Conservation (phyloP, 37 sponge, comb jelly and placozoan species). For the Diacarnus erythraeanus region DNA sequence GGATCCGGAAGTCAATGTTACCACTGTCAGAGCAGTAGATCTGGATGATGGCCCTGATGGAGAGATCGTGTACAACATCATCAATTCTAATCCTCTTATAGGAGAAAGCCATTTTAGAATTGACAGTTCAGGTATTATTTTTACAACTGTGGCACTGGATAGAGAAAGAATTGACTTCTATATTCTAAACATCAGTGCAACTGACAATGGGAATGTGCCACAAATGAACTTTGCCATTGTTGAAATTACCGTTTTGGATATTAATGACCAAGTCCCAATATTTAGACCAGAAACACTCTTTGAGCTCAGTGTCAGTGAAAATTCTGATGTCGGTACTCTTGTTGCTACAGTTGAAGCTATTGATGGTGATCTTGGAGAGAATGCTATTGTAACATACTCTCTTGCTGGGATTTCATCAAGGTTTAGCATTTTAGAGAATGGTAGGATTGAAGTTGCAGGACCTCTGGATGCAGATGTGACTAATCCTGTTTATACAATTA, state of each 20-base stretch:
- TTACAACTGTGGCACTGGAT: conserved; percentile 46
- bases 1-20: background rate
- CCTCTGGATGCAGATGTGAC: conserved; percentile 28
- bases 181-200: conserved; percentile 43
- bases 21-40: conserved; percentile 38
- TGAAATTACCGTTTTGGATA: conserved; percentile 45
- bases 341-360: conserved; percentile 31
- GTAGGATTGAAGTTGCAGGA: background rate
- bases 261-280: conserved; percentile 58
- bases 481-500: conserved; percentile 14
- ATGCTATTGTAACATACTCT: conserved; percentile 38
- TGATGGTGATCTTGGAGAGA: conserved; percentile 41
- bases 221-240: conserved; percentile 26
- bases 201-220: conserved; percentile 20
- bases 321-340: background rate
- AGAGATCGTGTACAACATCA: conserved; percentile 24
- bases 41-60: conserved; percentile 49
- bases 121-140: conserved; percentile 34
- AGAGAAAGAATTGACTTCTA: conserved; percentile 36
- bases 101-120: conserved; percentile 32
- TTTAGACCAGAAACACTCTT: conserved; percentile 12
- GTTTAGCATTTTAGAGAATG: conserved; percentile 9
- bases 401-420: conserved; percentile 5
- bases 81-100: conserved; percentile 7
- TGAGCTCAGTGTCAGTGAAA: conserved; percentile 17